Evolutionary conservation across 2,113 vertebrate species (phyloP).

Genomic region (Epinephelus lanceolatus): DNA sequence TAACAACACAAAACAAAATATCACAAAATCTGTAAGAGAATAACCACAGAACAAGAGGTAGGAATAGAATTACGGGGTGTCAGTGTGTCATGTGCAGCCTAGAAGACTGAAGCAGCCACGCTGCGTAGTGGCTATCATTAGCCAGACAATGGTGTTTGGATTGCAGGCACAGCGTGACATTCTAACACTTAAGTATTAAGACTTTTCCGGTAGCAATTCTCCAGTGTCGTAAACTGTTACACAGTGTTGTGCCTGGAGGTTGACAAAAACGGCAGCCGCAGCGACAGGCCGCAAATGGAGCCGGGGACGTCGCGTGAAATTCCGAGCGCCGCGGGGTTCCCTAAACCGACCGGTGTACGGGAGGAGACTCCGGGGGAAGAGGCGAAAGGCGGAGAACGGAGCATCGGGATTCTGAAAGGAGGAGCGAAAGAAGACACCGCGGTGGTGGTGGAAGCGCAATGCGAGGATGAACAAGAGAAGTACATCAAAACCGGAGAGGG

Average conservation of each 20-base stretch:
- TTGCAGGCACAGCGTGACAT: not conserved
- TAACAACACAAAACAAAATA: too few relatives aligned
- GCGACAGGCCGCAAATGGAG: constrained; percentile 79
- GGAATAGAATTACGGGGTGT: not conserved
- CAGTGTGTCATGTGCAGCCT: not conserved
- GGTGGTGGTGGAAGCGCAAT: constrained; percentile 32
- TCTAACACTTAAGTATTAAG: not conserved
- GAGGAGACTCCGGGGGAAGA: constrained; percentile 80
- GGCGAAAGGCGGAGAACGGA: constrained; percentile 52
- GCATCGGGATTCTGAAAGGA: constrained; percentile 31
- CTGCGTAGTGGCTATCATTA: not conserved
- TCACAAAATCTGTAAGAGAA: not conserved
- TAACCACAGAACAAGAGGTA: not conserved
- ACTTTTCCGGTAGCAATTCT: not conserved
- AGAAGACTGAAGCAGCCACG: not conserved
- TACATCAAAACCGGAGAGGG: constrained; percentile 22
- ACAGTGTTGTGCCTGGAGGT: not conserved
- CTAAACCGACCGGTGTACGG: constrained; percentile 51
- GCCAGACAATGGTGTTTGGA: not conserved
- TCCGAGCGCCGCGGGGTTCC: constrained; percentile 52
- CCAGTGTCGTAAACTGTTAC: not conserved
- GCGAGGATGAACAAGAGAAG: constrained; percentile 5
- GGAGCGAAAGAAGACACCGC: constrained; percentile 26
- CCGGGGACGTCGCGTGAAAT: constrained; percentile 76
- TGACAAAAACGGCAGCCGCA: not conserved